Conservation (phyloP, 2,888 invertebrate species). For the Lasioglossum morio region DNA sequence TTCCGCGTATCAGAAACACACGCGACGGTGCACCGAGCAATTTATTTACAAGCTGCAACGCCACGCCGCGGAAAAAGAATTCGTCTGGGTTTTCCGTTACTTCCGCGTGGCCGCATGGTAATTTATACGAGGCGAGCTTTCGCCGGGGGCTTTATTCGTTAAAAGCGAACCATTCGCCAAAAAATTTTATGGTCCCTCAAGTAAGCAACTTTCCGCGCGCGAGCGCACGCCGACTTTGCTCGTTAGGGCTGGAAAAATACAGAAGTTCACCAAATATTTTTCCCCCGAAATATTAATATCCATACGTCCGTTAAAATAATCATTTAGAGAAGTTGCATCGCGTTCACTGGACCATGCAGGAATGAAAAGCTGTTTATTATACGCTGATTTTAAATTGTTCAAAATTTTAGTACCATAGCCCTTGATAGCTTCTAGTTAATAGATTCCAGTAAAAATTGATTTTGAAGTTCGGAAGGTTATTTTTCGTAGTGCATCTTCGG, state of each 20-base stretch:
- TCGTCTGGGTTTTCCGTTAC: slow-evolving; percentile 32
- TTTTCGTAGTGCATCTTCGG: neutral
- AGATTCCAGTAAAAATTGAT: too few relatives aligned
- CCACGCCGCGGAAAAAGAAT: slow-evolving; percentile 29
- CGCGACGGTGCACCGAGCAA: slow-evolving; percentile 17
- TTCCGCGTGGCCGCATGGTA: slow-evolving; percentile 56
- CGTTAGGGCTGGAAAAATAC: neutral
- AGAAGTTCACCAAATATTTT: neutral
- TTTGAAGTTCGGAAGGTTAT: too few relatives aligned
- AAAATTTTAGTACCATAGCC: too few relatives aligned
- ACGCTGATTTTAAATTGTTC: too few relatives aligned
- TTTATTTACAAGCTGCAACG: slow-evolving; percentile 19
- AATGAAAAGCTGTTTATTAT: neutral
- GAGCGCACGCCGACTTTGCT: neutral
- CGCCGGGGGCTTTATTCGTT: slow-evolving; percentile 67
- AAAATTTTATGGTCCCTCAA: slow-evolving; percentile 40
- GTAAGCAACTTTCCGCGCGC: neutral
- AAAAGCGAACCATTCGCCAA: slow-evolving; percentile 61
- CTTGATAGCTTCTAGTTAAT: too few relatives aligned
- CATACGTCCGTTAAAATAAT: neutral
- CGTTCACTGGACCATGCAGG: neutral
- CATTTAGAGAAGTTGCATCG: neutral
- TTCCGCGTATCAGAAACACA: slow-evolving; percentile 24
- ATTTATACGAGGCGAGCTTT: slow-evolving; percentile 73
- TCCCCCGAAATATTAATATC: neutral